Base-by-base conservation (phyloP, 1,140 invertebrate genomes). In the Odontomachus brunneus region DNA sequence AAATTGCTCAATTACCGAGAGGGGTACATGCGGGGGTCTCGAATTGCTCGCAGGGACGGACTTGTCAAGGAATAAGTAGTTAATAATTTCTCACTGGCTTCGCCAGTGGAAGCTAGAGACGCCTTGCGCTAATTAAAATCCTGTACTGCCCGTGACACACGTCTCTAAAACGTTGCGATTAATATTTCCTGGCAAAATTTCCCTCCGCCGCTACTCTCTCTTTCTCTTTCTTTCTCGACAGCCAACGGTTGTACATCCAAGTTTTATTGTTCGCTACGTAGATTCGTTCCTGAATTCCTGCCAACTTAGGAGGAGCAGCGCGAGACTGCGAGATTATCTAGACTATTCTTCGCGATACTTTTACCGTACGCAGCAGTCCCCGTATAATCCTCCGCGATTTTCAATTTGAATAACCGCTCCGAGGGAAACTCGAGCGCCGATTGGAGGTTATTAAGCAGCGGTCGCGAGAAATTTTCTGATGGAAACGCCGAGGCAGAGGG, bases 1-100 rank as follows among this genome's bases (percentile, higher is more conserved):
- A 53, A 76, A 66, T 48, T 57, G 38, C 33, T 59, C 65, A 69
- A 80, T 78, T 69, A 15, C 22, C 9, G 12, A 17, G 7, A 7
- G 19, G 24, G n/a, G n/a, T n/a, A 1, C 17, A 53, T 15, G 55
- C 69, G 55, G 44, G 29, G 0, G 0, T 22, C 22, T 17, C 1
- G 24, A 48, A n/a, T 2, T 17, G 24, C 29, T 69, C 26, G n/a
- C 33, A 17, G 26, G 15, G 44, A 62, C 24, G 24, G 26, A 65
- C 51, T 33, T 0, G 0, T 12, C 7, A 9, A 59, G 24, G 26
- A 9, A 29, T n/a, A 38, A 44, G 3, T 3, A 44, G 38, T 63
- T 63, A 51, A 51, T 22, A 17, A 33, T 17, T 22, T 14, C 17
- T 51, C 15, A 3, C 14, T 29, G n/a, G 9, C 15, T n/a, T 33